phyloP scores from a whole-genome alignment of 2,888 invertebrate species.

The Lepetodrilus schrolli region DNA sequence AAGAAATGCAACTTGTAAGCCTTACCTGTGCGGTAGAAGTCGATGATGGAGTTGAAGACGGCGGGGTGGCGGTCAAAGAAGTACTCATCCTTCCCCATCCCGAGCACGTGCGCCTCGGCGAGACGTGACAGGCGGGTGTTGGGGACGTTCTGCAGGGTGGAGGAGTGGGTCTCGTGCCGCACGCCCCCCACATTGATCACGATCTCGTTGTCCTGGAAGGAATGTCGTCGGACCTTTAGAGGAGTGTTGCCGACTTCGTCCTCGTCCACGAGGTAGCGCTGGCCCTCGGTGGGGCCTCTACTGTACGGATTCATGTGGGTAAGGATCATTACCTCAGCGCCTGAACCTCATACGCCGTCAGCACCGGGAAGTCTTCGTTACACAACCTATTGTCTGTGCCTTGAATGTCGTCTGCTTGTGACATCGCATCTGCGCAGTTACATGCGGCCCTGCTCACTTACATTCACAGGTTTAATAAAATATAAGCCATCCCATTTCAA shows the following conservation, averaged over 20 bases:
- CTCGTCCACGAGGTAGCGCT: slow-evolving; percentile 14
- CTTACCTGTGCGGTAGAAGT: slow-evolving; percentile 73
- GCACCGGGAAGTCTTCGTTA: neutral
- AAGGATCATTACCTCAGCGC: neutral
- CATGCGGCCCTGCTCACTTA: neutral
- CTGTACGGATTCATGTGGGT: slow-evolving; percentile 23
- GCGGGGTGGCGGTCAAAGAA: slow-evolving; percentile 74
- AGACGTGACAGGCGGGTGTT: slow-evolving; percentile 68
- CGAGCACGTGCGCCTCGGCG: slow-evolving; percentile 63
- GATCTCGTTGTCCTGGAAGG: slow-evolving; percentile 48
- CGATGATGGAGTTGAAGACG: slow-evolving; percentile 73
- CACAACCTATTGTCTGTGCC: neutral
- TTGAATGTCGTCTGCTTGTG: slow-evolving; percentile 5
- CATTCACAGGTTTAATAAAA: slow-evolving; percentile 1
- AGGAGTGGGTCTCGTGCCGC: slow-evolving; percentile 73
- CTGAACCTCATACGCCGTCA: neutral
- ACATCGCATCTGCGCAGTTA: neutral
- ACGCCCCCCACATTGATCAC: slow-evolving; percentile 73
- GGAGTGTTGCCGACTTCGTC: slow-evolving; percentile 31
- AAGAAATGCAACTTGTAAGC: too few species aligned
- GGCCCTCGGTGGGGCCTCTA: neutral
- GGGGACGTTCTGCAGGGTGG: slow-evolving; percentile 67
- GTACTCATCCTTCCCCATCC: slow-evolving; percentile 64
- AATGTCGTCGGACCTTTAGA: slow-evolving; percentile 13
- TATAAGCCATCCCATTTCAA: neutral